Evolutionary conservation across 2,113 vertebrate genomes (phyloP), one percentile per base, ranked within the genome.

Genomic region (Thunnus maccoyii): DNA sequence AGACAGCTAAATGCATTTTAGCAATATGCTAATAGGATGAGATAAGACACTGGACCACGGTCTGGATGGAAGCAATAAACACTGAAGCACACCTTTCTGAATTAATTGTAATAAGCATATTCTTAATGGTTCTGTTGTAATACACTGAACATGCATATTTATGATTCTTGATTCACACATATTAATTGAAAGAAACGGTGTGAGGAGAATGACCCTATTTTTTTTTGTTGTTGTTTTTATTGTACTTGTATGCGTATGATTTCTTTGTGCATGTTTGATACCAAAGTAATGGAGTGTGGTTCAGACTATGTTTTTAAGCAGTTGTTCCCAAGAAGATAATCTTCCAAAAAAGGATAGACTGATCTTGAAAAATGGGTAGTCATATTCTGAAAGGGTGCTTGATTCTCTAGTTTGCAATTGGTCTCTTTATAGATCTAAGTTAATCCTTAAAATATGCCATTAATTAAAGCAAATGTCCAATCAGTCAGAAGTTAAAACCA

Each of bases 21-120:
- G 85, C 79, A 86, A 85, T 86, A 86, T 47, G 60, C 50, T 79
- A 54, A 78, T 52, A 75, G 0, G n/a, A 55, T 13, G 22, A 74
- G 52, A 72, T 36, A 48, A 82, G 8, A 76, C 32, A 86, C 61
- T 76, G 22, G 55, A 72, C 47, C 46, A 62, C 71, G 15, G 57
- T 73, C 74, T 60, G 50, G 77, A 63, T 54, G 17, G 65, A 80
- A 93, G 90, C 90, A 93, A 92, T 93, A 92, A 85, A 65, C 66
- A 66, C 25, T 61, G 12, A 87, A 82, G 74, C 60, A 84, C 78
- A 86, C 5, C 15, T 77, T 61, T 76, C 2, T 54, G 47, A 58
- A 67, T 73, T 27, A 0, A 25, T 60, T 71, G 32, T 25, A 72
- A 22, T 6, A 16, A 68, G 2, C 15, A 54, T 70, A 13, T 51